Percentiles rank a stretch among this genome's conserved stretches.
phyloP scores from a whole-genome alignment of 2,113 vertebrate genomes.

The Sylvia atricapilla region DNA sequence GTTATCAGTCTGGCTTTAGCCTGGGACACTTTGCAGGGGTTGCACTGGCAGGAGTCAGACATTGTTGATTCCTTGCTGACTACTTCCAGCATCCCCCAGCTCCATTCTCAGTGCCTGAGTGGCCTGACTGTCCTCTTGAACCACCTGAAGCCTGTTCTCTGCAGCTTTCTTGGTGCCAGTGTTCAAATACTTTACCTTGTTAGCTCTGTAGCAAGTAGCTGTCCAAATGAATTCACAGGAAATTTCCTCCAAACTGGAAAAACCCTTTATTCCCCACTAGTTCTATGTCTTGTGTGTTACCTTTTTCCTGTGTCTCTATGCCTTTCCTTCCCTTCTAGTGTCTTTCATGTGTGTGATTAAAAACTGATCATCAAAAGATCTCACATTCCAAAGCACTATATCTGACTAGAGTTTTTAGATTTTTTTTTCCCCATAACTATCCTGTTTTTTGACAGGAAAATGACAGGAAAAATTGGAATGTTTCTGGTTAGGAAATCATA shows the following conservation, averaged over 20 bases:
- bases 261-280: not conserved
- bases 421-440: not conserved
- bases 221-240: not conserved
- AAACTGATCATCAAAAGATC: not conserved
- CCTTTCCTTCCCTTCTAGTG: not conserved
- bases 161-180: not conserved
- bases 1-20: constrained; percentile 28
- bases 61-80: not conserved
- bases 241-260: not conserved
- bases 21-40: not conserved
- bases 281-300: not conserved
- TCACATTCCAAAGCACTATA: not conserved
- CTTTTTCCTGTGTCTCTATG: not conserved
- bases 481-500: not conserved
- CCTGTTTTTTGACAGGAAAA: not conserved
- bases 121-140: not conserved
- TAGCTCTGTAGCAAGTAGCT: not conserved
- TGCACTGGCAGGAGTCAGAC: not conserved
- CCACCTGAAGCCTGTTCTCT: not conserved
- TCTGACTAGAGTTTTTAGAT: not conserved
- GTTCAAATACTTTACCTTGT: not conserved
- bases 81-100: not conserved
- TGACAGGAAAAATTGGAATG: not conserved
- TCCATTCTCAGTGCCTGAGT: not conserved
- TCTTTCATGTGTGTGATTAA: not conserved